phyloP scores from a whole-genome alignment of 2,888 invertebrate genomes.

The Scrobipalpa atriplicella region DNA sequence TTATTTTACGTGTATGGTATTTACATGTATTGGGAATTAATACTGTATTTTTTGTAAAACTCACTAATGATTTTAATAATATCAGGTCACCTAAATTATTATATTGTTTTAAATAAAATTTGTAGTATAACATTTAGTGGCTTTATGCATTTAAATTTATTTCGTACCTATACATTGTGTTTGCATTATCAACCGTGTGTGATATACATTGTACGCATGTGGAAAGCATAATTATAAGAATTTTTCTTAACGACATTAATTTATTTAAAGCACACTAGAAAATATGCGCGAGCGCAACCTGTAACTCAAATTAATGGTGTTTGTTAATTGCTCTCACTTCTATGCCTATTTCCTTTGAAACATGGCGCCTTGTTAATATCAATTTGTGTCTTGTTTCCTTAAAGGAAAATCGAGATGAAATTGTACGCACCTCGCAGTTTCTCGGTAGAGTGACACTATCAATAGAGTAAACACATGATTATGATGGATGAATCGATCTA shows the following conservation, averaged over 20 bases:
- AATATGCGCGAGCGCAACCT: background rate
- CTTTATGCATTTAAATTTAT: slow-evolving; percentile 5
- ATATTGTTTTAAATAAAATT: too few relatives aligned
- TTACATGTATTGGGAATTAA: too few relatives aligned
- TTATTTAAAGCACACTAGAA: background rate
- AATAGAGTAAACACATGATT: background rate
- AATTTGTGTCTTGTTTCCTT: background rate
- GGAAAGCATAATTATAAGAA: background rate
- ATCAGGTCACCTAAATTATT: too few relatives aligned
- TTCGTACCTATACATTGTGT: background rate
- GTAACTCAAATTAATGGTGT: background rate
- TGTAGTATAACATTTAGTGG: too few relatives aligned
- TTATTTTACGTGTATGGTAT: too few relatives aligned
- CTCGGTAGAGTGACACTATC: background rate
- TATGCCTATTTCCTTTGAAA: background rate
- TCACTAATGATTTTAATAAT: too few relatives aligned
- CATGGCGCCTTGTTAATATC: too few relatives aligned
- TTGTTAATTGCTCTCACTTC: slow-evolving; percentile 3
- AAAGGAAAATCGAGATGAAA: background rate
- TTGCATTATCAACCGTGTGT: background rate
- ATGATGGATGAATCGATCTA: slow-evolving; percentile 2
- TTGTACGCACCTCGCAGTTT: background rate
- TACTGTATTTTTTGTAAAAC: too few relatives aligned
- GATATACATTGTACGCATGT: background rate
- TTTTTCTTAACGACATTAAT: background rate